These are phyloP conservation scores for Aspiorhynchus laticeps DNA, from an alignment of 2,113 vertebrate species.

Conservation along the genomic window DNA sequence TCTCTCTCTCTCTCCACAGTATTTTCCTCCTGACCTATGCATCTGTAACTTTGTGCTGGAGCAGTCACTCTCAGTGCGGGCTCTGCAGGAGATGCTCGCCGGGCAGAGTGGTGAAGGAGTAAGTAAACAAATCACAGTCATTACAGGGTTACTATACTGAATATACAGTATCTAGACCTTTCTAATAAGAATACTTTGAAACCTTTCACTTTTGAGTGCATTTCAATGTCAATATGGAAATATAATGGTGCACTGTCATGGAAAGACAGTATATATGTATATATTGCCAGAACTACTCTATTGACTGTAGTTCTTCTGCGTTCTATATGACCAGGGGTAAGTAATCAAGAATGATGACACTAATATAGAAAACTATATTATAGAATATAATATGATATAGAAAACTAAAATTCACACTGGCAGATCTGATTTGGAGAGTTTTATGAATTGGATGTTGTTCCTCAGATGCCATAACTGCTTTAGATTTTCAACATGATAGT, in stretches of 20 bases:
- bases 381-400: too few species aligned
- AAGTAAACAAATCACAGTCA: slow-evolving; percentile 68
- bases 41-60: slow-evolving; percentile 96
- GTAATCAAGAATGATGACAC: slow-evolving; percentile 56
- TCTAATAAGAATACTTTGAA: not conserved
- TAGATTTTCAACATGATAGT: not conserved
- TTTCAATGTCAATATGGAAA: not conserved
- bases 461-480: not conserved
- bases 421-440: not conserved
- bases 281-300: slow-evolving; percentile 5
- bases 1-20: slow-evolving; percentile 71
- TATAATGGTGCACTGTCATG: not conserved
- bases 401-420: slow-evolving; percentile 34
- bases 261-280: not conserved
- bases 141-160: not conserved
- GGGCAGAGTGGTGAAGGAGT: slow-evolving; percentile 87
- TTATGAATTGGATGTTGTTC: not conserved
- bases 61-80: slow-evolving; percentile 94
- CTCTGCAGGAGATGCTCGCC: slow-evolving; percentile 97
- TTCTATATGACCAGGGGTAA: slow-evolving; percentile 64
- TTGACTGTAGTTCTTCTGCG: slow-evolving; percentile 40
- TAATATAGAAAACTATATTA: too few species aligned
- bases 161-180: slow-evolving; percentile 1
- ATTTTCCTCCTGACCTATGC: slow-evolving; percentile 95
- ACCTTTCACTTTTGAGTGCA: not conserved